phyloP scores from a whole-genome alignment of 2,797 vertebrate species.

The Apogon hyalosoma region DNA sequence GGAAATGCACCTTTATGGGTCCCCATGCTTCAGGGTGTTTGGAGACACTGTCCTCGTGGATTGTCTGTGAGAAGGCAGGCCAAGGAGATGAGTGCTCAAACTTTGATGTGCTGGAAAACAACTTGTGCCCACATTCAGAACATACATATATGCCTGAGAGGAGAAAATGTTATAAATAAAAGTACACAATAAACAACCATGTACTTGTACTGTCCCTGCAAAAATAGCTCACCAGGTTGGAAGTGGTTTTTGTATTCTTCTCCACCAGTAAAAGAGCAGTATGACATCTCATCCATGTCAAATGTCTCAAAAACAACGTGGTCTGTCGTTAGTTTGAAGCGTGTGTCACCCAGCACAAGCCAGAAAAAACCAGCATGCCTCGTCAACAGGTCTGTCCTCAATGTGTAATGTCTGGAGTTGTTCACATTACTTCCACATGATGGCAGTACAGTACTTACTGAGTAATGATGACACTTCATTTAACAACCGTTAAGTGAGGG shows the following conservation, averaged over 20 bases:
- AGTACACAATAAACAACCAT: background rate
- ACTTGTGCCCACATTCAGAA: conserved; percentile 84
- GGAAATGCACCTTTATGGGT: conserved; percentile 83
- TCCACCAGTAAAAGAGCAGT: conserved; percentile 84
- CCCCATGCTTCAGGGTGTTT: conserved; percentile 81
- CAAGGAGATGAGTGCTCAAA: conserved; percentile 88
- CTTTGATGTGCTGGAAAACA: conserved; percentile 88
- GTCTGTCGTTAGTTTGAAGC: conserved; percentile 7
- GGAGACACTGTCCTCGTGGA: conserved; percentile 84
- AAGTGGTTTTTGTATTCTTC: conserved; percentile 86
- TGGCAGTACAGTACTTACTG: conserved; percentile 40
- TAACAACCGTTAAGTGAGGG: background rate
- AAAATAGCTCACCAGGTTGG: conserved; percentile 79
- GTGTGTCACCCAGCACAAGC: conserved; percentile 1
- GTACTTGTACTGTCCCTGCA: background rate
- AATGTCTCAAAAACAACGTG: background rate
- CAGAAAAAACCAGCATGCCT: conserved; percentile 14
- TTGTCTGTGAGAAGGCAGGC: conserved; percentile 88
- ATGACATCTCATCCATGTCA: conserved; percentile 80
- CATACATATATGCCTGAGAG: conserved; percentile 85
- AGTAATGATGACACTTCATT: background rate
- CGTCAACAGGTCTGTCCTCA: conserved; percentile 23
- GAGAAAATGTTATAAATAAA: background rate
- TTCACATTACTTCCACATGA: conserved; percentile 51
- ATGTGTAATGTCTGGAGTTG: conserved; percentile 27